phyloP scores from a whole-genome alignment of 2,888 invertebrate genomes.

The Neria commutata region DNA sequence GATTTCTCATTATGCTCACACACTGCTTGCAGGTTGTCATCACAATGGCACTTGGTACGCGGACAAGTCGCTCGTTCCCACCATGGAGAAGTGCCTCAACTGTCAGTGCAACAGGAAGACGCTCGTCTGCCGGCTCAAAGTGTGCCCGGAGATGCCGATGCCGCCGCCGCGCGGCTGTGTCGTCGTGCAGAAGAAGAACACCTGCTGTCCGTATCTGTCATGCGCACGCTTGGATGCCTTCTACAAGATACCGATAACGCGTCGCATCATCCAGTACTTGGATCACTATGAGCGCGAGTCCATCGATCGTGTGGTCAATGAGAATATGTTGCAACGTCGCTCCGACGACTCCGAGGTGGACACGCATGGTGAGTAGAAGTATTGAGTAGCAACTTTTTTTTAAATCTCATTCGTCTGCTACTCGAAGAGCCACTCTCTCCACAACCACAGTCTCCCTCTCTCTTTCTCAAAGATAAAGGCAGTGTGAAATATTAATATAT shows the following conservation, averaged over 20 bases:
- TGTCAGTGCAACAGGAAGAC: constrained; percentile 77
- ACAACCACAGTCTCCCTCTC: too few species aligned
- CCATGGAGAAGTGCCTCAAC: constrained; percentile 77
- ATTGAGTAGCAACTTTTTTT: not conserved
- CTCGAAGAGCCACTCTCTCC: too few species aligned
- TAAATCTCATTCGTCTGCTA: too few species aligned
- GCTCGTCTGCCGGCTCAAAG: constrained; percentile 76
- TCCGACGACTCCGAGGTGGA: constrained; percentile 59
- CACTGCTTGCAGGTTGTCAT: constrained; percentile 69
- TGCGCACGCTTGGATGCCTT: constrained; percentile 69
- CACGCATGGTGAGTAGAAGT: constrained; percentile 42
- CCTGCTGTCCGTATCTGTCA: constrained; percentile 80
- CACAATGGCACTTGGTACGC: constrained; percentile 74
- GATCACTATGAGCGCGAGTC: constrained; percentile 58
- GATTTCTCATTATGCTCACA: not conserved
- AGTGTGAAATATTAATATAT: too few species aligned
- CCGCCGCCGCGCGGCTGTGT: constrained; percentile 78
- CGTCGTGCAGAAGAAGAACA: constrained; percentile 69
- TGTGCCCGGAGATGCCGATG: constrained; percentile 77
- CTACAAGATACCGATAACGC: constrained; percentile 54
- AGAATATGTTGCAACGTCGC: constrained; percentile 55
- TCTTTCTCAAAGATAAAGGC: too few species aligned
- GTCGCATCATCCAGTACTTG: constrained; percentile 57
- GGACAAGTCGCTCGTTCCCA: constrained; percentile 70
- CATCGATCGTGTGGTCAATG: constrained; percentile 58